Percentiles rank a stretch among this genome's conserved stretches.
These are phyloP conservation scores for Cryptus armator DNA, from an alignment of 2,888 invertebrate species.

Conservation along the genomic window DNA sequence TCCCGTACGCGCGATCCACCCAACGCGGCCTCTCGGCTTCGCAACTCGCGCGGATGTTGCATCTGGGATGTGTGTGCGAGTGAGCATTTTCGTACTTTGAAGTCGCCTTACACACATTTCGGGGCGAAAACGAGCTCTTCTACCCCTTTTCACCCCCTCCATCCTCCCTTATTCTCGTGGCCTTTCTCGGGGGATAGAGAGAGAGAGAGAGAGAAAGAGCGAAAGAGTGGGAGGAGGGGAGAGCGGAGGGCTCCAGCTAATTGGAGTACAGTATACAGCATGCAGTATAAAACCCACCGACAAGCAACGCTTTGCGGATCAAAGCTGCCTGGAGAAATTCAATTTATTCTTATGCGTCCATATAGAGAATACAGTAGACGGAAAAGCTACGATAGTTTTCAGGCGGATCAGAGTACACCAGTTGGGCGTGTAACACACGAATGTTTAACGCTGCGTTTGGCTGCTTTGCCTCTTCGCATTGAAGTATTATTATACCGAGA, in stretches of 20 bases:
- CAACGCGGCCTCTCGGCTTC: conserved; percentile 54
- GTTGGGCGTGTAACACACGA: background rate
- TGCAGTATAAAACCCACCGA: conserved; percentile 4
- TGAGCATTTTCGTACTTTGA: conserved; percentile 75
- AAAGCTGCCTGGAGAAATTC: conserved; percentile 56
- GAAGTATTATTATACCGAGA: background rate
- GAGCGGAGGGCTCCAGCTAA: conserved; percentile 11
- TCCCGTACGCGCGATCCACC: conserved; percentile 58
- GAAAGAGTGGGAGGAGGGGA: background rate
- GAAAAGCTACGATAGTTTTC: background rate
- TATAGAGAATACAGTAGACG: background rate
- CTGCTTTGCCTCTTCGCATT: background rate
- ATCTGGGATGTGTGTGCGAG: background rate
- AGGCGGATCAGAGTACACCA: background rate
- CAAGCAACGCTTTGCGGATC: conserved; percentile 42
- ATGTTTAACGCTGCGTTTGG: background rate
- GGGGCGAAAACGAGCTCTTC: conserved; percentile 13
- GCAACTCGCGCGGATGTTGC: conserved; percentile 11
- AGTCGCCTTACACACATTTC: conserved; percentile 50
- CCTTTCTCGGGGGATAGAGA: background rate
- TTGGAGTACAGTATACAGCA: conserved; percentile 8
- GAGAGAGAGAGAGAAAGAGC: background rate
- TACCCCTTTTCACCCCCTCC: background rate
- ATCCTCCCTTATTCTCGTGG: background rate
- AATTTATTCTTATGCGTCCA: conserved; percentile 38